phyloP scores from a whole-genome alignment of 53 echinoderm and acorn worm species.

The Paracentrotus lividus region DNA sequence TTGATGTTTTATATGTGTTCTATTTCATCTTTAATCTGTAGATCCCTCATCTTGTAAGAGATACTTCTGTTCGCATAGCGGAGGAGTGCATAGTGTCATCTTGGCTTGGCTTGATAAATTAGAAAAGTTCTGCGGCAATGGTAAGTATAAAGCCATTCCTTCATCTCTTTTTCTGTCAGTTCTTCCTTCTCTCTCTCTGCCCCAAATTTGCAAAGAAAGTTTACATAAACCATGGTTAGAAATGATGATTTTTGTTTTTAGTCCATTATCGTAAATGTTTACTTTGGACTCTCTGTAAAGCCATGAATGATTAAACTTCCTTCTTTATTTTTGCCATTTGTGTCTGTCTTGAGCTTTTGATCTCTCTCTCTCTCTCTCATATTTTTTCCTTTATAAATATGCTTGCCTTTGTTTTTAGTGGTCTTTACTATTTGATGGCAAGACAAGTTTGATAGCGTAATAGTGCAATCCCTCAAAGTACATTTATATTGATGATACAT shows the following conservation, averaged over 20 bases:
- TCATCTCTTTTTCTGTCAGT: neutral
- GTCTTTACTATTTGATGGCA: neutral
- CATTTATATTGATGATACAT: neutral
- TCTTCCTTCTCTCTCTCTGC: neutral
- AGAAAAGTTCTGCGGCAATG: constrained; percentile 80
- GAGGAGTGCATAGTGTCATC: constrained; percentile 86
- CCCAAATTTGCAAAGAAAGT: no score
- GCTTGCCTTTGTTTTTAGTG: neutral
- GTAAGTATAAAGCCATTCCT: constrained; percentile 58
- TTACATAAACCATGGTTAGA: no score
- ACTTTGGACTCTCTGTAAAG: no score
- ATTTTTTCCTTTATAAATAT: no score
- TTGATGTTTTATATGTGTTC: neutral
- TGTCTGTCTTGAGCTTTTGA: no score
- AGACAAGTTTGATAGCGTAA: neutral
- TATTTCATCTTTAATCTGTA: neutral
- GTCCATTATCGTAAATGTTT: no score
- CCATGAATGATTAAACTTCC: neutral
- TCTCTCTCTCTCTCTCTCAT: neutral
- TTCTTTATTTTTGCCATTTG: neutral
- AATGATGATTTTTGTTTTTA: no score
- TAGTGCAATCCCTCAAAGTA: neutral
- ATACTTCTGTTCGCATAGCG: constrained; percentile 95
- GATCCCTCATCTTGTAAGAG: constrained; percentile 77
- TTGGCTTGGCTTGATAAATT: constrained; percentile 94